Conservation (phyloP, 2,888 invertebrate species). For the Salticus scenicus region DNA sequence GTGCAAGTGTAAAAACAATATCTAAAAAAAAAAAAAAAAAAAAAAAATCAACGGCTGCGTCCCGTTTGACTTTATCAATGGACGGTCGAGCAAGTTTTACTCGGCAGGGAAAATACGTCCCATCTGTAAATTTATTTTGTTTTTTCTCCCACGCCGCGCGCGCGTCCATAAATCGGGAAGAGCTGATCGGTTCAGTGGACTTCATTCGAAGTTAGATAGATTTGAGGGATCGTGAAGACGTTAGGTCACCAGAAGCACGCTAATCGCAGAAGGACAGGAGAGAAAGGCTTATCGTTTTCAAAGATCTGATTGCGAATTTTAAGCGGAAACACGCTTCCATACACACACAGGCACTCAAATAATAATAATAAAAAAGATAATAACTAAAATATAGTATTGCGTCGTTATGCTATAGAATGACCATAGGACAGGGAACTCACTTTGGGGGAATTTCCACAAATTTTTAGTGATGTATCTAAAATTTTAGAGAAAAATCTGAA, state of each 20-base stretch:
- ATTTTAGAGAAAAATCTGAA: too few relatives aligned
- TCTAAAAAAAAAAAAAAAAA: too few relatives aligned
- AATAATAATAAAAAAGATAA: constrained; percentile 15
- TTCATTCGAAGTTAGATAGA: not conserved
- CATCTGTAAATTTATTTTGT: not conserved
- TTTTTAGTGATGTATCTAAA: not conserved
- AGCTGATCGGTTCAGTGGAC: constrained; percentile 19
- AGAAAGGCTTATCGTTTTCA: constrained; percentile 21
- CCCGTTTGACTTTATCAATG: too few relatives aligned
- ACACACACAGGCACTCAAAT: constrained; percentile 14
- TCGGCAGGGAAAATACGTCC: not conserved
- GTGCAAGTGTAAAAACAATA: too few relatives aligned
- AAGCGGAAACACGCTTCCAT: constrained; percentile 50
- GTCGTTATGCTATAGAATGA: constrained; percentile 12
- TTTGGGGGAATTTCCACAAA: constrained; percentile 11
- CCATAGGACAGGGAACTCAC: constrained; percentile 19
- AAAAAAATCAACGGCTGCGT: too few relatives aligned
- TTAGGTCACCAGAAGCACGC: constrained; percentile 9
- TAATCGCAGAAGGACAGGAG: constrained; percentile 26
- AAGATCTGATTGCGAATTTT: constrained; percentile 34
- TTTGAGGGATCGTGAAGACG: not conserved
- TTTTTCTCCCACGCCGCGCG: constrained; percentile 36
- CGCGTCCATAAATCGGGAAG: not conserved
- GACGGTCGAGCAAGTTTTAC: not conserved
- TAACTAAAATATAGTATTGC: not conserved